Percentiles rank a stretch among this genome's conserved stretches.
Conservation (phyloP, 2,888 invertebrate genomes). For the Proisotoma minuta region DNA sequence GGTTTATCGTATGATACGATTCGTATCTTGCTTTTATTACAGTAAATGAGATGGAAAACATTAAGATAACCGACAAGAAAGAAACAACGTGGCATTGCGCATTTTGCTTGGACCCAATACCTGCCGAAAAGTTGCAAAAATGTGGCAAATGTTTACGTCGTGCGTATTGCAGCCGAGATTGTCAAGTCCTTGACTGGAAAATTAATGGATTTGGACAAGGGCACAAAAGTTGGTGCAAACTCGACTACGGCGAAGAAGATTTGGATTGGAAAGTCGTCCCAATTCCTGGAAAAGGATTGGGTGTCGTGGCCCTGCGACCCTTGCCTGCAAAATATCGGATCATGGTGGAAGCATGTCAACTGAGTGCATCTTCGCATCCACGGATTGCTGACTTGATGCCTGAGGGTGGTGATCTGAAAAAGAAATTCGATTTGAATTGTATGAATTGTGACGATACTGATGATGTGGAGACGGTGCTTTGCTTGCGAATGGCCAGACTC, state of each 20-base stretch:
- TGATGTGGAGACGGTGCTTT: neutral
- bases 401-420: neutral
- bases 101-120: neutral
- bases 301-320: conserved; percentile 2
- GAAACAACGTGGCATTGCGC: conserved; percentile 12
- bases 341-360: conserved; percentile 3
- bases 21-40: no score
- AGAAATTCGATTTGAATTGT: conserved; percentile 5
- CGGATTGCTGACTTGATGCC: conserved; percentile 4
- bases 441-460: neutral
- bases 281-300: conserved; percentile 15
- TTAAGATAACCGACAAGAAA: no score
- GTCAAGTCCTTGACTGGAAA: conserved; percentile 15
- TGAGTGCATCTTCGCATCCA: neutral
- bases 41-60: no score
- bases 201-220: conserved; percentile 14
- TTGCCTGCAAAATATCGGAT: conserved; percentile 13
- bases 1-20: no score
- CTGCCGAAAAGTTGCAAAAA: neutral
- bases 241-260: conserved; percentile 17
- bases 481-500: conserved; percentile 4
- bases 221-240: conserved; percentile 21
- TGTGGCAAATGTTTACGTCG: conserved; percentile 15
- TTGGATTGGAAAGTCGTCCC: conserved; percentile 13
- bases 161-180: conserved; percentile 17